These are phyloP conservation scores for Rhabdophis nuchalis DNA, from an alignment of 2,797 vertebrate species.

Conservation along the genomic window DNA sequence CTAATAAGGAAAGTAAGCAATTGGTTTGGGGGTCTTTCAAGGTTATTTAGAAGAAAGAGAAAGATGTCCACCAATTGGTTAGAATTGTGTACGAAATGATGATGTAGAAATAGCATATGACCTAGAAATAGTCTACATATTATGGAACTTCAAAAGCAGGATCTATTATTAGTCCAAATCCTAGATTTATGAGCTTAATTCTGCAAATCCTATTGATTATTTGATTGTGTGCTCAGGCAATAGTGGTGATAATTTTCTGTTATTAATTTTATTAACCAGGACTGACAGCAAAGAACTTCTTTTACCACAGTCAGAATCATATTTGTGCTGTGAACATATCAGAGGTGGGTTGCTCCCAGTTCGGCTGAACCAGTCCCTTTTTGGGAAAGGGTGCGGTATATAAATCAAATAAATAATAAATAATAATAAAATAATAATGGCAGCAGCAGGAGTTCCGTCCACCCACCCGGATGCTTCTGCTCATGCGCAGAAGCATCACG, in stretches of 20 bases:
- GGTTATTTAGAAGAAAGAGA: background rate
- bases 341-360: too few species aligned
- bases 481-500: too few species aligned
- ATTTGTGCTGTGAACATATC: background rate
- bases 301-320: background rate
- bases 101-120: background rate
- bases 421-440: too few species aligned
- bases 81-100: background rate
- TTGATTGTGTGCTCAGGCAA: background rate
- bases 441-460: too few species aligned
- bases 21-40: background rate
- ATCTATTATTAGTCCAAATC: background rate
- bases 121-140: background rate
- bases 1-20: background rate
- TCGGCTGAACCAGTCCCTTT: too few species aligned
- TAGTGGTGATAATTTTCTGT: background rate
- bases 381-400: too few species aligned
- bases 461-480: too few species aligned
- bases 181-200: background rate
- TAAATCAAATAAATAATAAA: too few species aligned
- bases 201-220: background rate
- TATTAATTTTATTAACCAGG: background rate
- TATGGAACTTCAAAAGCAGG: background rate
- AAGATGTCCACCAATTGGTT: background rate
- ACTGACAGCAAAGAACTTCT: background rate